Conservation (phyloP, 2,888 invertebrate species). For the Macroteleia sp. region DNA sequence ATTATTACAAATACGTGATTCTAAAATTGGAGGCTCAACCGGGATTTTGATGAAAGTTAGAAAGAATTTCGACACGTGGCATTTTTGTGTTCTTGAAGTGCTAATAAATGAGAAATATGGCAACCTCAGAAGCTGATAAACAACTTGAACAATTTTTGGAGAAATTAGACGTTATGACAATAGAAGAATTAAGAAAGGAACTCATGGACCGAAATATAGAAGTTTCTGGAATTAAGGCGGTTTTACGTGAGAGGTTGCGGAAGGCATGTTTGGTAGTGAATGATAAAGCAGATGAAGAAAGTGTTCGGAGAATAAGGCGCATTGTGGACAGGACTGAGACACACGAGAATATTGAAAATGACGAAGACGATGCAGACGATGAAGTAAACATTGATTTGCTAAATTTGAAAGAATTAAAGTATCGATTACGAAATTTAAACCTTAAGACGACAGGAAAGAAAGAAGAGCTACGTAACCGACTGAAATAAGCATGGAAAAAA, state of each 20-base stretch:
- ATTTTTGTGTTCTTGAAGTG: not conserved
- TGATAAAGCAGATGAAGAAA: not conserved
- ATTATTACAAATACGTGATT: no score
- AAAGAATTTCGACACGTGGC: slow-evolving; percentile 1
- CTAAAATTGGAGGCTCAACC: slow-evolving; percentile 10
- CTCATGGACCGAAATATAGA: not conserved
- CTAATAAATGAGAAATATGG: not conserved
- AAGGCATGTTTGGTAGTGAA: not conserved
- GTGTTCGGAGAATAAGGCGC: not conserved
- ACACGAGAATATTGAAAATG: not conserved
- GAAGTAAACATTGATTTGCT: not conserved
- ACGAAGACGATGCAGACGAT: not conserved
- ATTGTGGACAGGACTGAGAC: not conserved
- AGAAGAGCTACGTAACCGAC: not conserved
- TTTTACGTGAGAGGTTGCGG: not conserved
- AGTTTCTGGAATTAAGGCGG: not conserved
- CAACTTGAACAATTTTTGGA: not conserved
- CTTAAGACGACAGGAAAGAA: not conserved
- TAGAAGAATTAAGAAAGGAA: slow-evolving; percentile 5
- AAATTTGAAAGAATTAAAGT: not conserved
- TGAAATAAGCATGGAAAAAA: not conserved
- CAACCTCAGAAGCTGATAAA: not conserved
- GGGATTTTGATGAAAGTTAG: slow-evolving; percentile 1
- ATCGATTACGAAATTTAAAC: not conserved
- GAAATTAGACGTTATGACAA: not conserved